Evolutionary conservation across 2,797 vertebrate species (phyloP), one percentile per base, ranked within the genome.

Genomic region (Tympanoctomys barrerae): DNA sequence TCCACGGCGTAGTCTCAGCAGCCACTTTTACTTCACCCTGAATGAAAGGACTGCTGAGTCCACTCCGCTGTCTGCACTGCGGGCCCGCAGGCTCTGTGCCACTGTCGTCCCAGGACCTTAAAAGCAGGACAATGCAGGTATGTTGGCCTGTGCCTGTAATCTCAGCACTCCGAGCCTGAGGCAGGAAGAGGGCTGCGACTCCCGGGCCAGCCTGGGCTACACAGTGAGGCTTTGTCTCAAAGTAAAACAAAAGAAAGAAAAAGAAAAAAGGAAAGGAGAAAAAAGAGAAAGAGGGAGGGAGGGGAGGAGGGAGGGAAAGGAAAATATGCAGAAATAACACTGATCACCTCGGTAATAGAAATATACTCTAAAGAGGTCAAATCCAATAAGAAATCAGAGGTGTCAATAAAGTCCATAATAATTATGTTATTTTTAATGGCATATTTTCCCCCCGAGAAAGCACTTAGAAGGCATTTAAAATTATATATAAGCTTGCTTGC

Each of bases 381-480:
- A 59, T 71, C 52, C 77, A 59, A 75, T 49, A 62, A 19, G 42
- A 62, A 92, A 71, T 59, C 49, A 87, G 3, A 11, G 36, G 42
- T 59, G 81, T 10, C 42, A 39, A 57, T n/a, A 81, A 90, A 73
- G 78, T 19, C 80, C 5, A 3, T 11, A 87, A 59, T 33, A 89
- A 66, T 22, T 68, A 49, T 22, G 24, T 90, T 49, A 3, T 36
- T 73, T 49, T 54, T 64, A 71, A 75, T 77, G 59, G 89, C 18
- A 79, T 33, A 28, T 12, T 84, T n/a, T 61, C 21, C 18, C 18
- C 52, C 14, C 21, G 1, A 94, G 52, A 61, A 91, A 82, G 7
- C 46, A 88, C 71, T 91, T 82, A 91, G 24, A 91, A 86, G 54
- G 9, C 21, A 64, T 82, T 82, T 83, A 52, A 81, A 87, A 61